Base-by-base conservation (phyloP, 37 sponge, comb jelly and placozoan genomes). In the Aphrocallistes beatrix region DNA sequence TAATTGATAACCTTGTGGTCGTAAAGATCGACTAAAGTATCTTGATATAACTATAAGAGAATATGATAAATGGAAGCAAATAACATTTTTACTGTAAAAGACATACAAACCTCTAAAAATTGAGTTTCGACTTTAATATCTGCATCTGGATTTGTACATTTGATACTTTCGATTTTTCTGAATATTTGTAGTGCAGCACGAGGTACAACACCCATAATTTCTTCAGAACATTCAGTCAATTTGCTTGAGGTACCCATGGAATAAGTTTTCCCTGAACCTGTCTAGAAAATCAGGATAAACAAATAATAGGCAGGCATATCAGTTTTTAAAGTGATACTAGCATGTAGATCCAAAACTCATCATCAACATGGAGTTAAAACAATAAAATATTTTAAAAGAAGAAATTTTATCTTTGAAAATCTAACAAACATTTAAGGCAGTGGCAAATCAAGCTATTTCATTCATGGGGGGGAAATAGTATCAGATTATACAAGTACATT, bases 241-340 rank as follows among this genome's bases (percentile, higher is more conserved):
- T 93, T 96, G 87, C 95, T 93, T 19, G 93, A 94, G 37, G 99
- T 90, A 0, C 99, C 99, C 99, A 98, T 98, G 1, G 99, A 90
- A 89, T 91, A 98, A 28, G 99, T 98, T 85, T 98, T 98, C 0
- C 99, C 99, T 87, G 94, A 91, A 0, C 99, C 99, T 85, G 99
- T 98, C 89, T 94, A 47, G 10, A 48, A 1, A 51, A 40, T 1
- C 87, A 3, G 34, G 10, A 28, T 3, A 13, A 21, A 60, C n/a
- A 60, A 25, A 28, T 60, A 60, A 21, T 25, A 30, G 34, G 75
- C 8, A 47, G 13, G 17, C 13, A 47, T 17, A 17, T n/a, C n/a
- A n/a, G n/a, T n/a, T n/a, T n/a, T n/a, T n/a, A n/a, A n/a, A n/a
- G n/a, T n/a, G n/a, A n/a, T n/a, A n/a, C n/a, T n/a, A n/a, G n/a